These are phyloP conservation scores for Criorhina ranunculi DNA, from an alignment of 2,888 invertebrate genomes.

Conservation along the genomic window DNA sequence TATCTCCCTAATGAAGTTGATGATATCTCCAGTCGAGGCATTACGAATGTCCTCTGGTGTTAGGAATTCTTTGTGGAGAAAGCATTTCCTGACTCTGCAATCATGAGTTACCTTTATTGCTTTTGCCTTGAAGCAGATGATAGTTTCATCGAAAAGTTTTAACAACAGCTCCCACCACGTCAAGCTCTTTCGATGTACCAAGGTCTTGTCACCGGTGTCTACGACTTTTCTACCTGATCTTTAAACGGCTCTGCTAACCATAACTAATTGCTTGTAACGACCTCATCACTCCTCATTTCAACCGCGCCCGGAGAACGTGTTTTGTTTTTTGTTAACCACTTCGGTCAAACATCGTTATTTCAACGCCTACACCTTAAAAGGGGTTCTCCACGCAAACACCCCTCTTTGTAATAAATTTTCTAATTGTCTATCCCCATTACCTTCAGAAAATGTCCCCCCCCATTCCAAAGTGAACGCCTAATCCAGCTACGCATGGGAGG, in stretches of 20 bases:
- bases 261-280: slow-evolving; percentile 19
- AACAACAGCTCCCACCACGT: no score
- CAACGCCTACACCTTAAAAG: slow-evolving; percentile 19
- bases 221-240: not conserved
- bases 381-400: not conserved
- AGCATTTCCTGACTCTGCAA: no score
- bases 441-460: not conserved
- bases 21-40: no score
- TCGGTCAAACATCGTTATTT: slow-evolving; percentile 16
- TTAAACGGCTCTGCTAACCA: not conserved
- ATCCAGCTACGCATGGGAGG: slow-evolving; percentile 42
- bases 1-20: no score
- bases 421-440: slow-evolving; percentile 29
- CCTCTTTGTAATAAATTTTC: slow-evolving; percentile 21
- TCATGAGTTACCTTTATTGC: no score
- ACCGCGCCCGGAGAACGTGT: not conserved
- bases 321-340: not conserved
- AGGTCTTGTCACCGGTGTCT: not conserved
- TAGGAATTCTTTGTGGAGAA: no score
- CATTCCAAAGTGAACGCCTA: slow-evolving; percentile 8
- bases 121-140: no score
- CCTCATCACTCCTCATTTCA: slow-evolving; percentile 29
- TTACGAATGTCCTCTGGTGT: no score
- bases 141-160: no score
- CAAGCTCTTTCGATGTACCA: not conserved